Evolutionary conservation across 1,140 invertebrate species (phyloP).

Genomic region (Anadara kagoshimensis): DNA sequence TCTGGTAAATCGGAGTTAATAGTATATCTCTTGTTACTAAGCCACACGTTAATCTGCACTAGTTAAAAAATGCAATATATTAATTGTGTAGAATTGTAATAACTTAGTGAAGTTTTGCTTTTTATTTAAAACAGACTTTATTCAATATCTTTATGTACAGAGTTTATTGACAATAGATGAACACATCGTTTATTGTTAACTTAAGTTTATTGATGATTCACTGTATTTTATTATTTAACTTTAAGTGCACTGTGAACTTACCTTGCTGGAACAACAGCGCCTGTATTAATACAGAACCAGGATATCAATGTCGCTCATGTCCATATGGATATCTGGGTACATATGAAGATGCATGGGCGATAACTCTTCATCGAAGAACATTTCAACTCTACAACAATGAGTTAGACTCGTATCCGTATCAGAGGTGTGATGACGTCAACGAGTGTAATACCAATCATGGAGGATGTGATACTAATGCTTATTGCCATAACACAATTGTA

Average conservation of each 20-base stretch:
- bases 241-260: conserved; percentile 8
- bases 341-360: conserved; percentile 50
- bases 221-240: too few species aligned
- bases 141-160: too few species aligned
- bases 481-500: conserved; percentile 52
- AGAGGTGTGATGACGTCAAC: conserved; percentile 51
- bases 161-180: too few species aligned
- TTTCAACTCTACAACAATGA: conserved; percentile 41
- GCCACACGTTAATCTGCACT: too few species aligned
- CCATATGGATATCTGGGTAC: conserved; percentile 51
- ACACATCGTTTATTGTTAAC: too few species aligned
- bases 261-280: conserved; percentile 41
- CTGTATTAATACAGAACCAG: conserved; percentile 57
- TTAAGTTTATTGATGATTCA: too few species aligned
- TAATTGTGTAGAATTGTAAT: too few species aligned
- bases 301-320: conserved; percentile 55
- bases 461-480: conserved; percentile 53
- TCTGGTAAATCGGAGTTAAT: too few species aligned
- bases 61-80: too few species aligned
- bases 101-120: too few species aligned
- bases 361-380: conserved; percentile 36
- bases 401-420: conserved; percentile 30
- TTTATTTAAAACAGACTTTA: too few species aligned
- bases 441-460: conserved; percentile 52
- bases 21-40: too few species aligned